phyloP scores from a whole-genome alignment of 2,888 invertebrate genomes.

The Synergus laeviventris region DNA sequence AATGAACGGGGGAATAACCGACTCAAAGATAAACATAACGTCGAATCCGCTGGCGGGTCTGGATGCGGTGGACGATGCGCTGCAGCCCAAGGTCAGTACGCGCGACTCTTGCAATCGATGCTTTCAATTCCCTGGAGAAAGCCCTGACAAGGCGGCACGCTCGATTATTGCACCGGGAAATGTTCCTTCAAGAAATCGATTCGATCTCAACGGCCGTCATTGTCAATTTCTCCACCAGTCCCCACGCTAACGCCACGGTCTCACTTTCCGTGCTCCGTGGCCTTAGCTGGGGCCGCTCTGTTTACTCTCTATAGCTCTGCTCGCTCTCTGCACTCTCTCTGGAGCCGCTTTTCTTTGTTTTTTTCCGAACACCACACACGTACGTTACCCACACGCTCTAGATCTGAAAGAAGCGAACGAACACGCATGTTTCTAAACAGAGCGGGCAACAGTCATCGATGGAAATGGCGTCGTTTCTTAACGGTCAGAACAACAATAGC shows the following conservation, averaged over 20 bases:
- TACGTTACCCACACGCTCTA: slow-evolving; percentile 74
- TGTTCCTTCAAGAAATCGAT: slow-evolving; percentile 33
- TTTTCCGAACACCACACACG: slow-evolving; percentile 69
- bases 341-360: slow-evolving; percentile 60
- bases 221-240: slow-evolving; percentile 43
- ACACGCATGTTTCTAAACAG: slow-evolving; percentile 76
- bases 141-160: slow-evolving; percentile 33
- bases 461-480: slow-evolving; percentile 75
- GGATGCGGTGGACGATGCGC: slow-evolving; percentile 80
- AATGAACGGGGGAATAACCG: slow-evolving; percentile 73
- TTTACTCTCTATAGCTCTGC: slow-evolving; percentile 47
- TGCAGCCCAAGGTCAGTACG: slow-evolving; percentile 74
- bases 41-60: slow-evolving; percentile 85
- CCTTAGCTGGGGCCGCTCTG: slow-evolving; percentile 42
- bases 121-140: slow-evolving; percentile 41
- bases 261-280: slow-evolving; percentile 38
- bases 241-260: slow-evolving; percentile 39
- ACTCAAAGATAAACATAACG: slow-evolving; percentile 83
- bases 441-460: slow-evolving; percentile 74
- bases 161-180: slow-evolving; percentile 34
- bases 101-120: slow-evolving; percentile 38
- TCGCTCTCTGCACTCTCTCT: slow-evolving; percentile 57
- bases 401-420: slow-evolving; percentile 76
- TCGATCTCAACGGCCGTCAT: slow-evolving; percentile 42
- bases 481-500: slow-evolving; percentile 75